Conservation (phyloP, 1,140 invertebrate species). For the Drosophila ambigua region DNA sequence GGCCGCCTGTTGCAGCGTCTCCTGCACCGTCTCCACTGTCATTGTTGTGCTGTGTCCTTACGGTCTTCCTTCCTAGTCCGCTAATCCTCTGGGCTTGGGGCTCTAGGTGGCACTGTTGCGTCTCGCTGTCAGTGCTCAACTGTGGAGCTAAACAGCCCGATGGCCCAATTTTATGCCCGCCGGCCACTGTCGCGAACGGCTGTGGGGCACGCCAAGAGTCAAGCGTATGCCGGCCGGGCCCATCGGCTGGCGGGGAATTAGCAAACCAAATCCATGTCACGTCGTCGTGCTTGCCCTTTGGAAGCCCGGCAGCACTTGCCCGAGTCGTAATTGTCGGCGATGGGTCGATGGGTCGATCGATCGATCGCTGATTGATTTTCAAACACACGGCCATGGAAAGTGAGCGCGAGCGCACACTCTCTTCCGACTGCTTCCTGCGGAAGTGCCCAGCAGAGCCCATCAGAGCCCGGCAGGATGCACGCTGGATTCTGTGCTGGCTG, state of each 20-base stretch:
- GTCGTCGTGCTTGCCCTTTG: slow-evolving; percentile 30
- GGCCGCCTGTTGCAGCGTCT: slow-evolving; percentile 58
- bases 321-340: slow-evolving; percentile 20
- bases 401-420: slow-evolving; percentile 1
- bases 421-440: slow-evolving; percentile 27
- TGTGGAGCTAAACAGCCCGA: slow-evolving; percentile 26
- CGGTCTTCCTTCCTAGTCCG: slow-evolving; percentile 8
- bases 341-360: slow-evolving; percentile 4
- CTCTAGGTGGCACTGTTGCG: slow-evolving; percentile 31
- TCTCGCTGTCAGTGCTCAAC: slow-evolving; percentile 53
- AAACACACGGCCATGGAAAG: slow-evolving; percentile 15
- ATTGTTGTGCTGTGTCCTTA: slow-evolving; percentile 33
- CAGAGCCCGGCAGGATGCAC: slow-evolving; percentile 12
- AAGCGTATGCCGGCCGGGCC: slow-evolving; percentile 41
- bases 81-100: slow-evolving; percentile 11
- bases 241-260: slow-evolving; percentile 18
- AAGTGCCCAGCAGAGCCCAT: slow-evolving; percentile 38
- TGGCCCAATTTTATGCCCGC: slow-evolving; percentile 48
- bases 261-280: slow-evolving; percentile 62
- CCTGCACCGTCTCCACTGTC: slow-evolving; percentile 75
- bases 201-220: slow-evolving; percentile 23
- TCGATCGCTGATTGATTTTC: background rate
- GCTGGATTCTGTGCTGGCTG: too few species aligned
- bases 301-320: slow-evolving; percentile 6
- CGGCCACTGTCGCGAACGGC: slow-evolving; percentile 5